Conservation (phyloP, 1,140 invertebrate species). For the Drosophila novamexicana region DNA sequence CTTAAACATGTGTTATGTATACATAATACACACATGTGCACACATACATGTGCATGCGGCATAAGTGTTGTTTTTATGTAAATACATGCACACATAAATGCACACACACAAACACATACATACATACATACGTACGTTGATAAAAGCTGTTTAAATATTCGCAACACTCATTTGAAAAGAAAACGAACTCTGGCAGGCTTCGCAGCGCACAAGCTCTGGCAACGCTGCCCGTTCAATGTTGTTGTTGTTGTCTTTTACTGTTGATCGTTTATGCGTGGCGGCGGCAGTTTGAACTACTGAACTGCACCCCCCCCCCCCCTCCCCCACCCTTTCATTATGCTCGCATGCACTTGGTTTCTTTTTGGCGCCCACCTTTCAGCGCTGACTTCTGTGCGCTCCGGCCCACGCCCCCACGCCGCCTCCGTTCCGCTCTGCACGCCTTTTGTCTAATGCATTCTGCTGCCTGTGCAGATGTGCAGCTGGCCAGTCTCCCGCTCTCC, state of each 20-base stretch:
- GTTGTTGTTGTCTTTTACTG: neutral
- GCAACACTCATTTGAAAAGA: slow-evolving; percentile 37
- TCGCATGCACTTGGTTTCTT: neutral
- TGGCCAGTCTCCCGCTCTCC: neutral
- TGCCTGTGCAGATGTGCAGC: slow-evolving; percentile 38
- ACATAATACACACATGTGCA: slow-evolving; percentile 21
- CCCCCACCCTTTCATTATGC: neutral
- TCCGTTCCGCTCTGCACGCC: neutral
- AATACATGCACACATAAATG: slow-evolving; percentile 18
- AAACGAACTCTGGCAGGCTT: slow-evolving; percentile 13
- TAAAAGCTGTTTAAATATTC: slow-evolving; percentile 64
- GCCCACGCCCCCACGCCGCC: neutral
- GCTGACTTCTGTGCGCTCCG: slow-evolving; percentile 21
- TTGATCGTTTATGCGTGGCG: slow-evolving; percentile 13
- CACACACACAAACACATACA: slow-evolving; percentile 3
- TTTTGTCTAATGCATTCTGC: slow-evolving; percentile 36
- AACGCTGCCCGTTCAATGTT: slow-evolving; percentile 1
- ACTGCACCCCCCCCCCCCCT: neutral
- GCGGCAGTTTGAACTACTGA: neutral
- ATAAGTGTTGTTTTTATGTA: slow-evolving; percentile 39
- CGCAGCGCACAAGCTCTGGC: slow-evolving; percentile 3
- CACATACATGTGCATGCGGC: slow-evolving; percentile 9
- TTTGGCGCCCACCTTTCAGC: slow-evolving; percentile 18
- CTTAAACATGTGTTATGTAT: slow-evolving; percentile 31
- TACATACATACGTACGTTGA: slow-evolving; percentile 26